Percentiles rank a stretch among this genome's conserved stretches.
These are phyloP conservation scores for Anolis sagrei DNA, from an alignment of 2,113 vertebrate genomes.

Conservation along the genomic window DNA sequence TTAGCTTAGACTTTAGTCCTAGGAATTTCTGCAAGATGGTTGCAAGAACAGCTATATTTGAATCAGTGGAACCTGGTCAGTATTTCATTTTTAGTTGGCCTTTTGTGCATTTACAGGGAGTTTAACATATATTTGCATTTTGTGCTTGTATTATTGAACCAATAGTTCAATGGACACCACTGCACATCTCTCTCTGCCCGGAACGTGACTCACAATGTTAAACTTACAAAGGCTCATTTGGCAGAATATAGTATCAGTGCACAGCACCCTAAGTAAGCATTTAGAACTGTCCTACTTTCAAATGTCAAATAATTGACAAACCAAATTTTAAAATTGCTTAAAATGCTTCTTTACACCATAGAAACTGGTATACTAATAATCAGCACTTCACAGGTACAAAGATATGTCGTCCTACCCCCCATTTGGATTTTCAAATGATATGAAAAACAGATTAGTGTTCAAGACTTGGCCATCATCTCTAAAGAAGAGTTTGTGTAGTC, in stretches of 20 bases:
- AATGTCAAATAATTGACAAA: neutral
- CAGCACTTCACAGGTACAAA: neutral
- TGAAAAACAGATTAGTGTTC: conserved; percentile 17
- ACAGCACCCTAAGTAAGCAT: neutral
- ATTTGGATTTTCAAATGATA: too few relatives aligned
- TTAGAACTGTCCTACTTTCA: neutral
- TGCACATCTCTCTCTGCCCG: neutral
- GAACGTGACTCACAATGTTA: neutral
- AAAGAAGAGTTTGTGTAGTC: neutral
- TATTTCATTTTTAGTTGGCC: neutral
- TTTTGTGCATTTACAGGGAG: neutral
- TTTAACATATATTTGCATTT: neutral
- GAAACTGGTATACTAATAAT: neutral
- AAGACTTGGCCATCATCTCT: neutral
- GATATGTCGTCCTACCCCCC: too few relatives aligned
- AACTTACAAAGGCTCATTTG: neutral
- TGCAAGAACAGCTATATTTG: neutral
- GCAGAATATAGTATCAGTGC: neutral
- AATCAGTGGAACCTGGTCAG: neutral
- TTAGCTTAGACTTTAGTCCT: neutral
- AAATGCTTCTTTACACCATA: neutral
- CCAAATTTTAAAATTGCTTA: neutral
- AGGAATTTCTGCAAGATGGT: neutral
- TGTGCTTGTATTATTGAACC: neutral
- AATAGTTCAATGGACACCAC: neutral